Conservation (phyloP, 2,797 vertebrate species). For the Schizopygopsis malacanthus region DNA sequence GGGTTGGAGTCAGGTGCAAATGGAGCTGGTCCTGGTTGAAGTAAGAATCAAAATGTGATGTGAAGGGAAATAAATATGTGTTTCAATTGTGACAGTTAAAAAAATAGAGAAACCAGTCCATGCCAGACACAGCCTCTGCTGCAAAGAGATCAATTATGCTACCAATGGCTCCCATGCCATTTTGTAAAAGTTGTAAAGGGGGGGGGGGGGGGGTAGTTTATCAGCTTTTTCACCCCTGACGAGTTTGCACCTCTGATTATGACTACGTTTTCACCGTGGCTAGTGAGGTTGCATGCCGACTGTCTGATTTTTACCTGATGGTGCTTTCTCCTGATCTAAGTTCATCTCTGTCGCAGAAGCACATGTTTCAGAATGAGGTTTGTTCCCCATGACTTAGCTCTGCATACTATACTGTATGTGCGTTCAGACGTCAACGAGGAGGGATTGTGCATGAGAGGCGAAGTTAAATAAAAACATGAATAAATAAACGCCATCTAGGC, state of each 20-base stretch:
- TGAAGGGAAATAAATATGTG: too few relatives aligned
- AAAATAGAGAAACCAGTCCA: too few relatives aligned
- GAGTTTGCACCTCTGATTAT: not conserved
- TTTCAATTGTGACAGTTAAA: too few relatives aligned
- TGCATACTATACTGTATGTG: conserved; percentile 39
- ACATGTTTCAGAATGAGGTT: not conserved
- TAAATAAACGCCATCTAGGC: conserved; percentile 75
- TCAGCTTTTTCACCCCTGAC: too few relatives aligned
- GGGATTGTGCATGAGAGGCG: conserved; percentile 70
- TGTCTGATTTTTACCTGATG: not conserved
- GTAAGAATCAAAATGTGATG: too few relatives aligned
- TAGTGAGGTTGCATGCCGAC: not conserved
- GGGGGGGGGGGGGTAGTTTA: too few relatives aligned
- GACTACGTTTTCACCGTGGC: not conserved
- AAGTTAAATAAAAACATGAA: conserved; percentile 68
- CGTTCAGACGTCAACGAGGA: conserved; percentile 52
- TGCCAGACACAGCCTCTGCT: too few relatives aligned
- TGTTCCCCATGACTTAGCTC: conserved; percentile 33
- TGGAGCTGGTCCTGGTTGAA: too few relatives aligned
- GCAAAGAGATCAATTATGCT: too few relatives aligned
- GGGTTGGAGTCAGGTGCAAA: too few relatives aligned
- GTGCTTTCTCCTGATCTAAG: conserved; percentile 41
- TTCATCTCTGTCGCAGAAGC: conserved; percentile 40
- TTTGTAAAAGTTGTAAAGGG: too few relatives aligned
- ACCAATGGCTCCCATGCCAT: too few relatives aligned